phyloP scores from a whole-genome alignment of 2,797 vertebrate species.

The Spheniscus humboldti region DNA sequence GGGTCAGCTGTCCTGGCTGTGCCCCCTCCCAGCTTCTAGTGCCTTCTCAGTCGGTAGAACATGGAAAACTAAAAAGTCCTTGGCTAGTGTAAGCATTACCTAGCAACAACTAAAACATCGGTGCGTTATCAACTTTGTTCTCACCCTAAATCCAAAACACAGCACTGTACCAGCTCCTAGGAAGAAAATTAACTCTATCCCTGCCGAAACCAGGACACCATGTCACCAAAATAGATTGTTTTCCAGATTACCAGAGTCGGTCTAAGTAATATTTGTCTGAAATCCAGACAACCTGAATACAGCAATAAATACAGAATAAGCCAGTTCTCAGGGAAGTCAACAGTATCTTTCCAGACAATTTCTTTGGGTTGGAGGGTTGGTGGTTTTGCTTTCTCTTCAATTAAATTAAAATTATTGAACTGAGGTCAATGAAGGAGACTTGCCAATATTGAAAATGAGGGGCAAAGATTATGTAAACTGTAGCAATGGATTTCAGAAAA shows the following conservation, averaged over 20 bases:
- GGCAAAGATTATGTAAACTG: neutral
- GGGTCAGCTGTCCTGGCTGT: too few relatives aligned
- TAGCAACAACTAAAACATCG: too few relatives aligned
- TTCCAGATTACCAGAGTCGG: neutral
- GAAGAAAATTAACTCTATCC: too few relatives aligned
- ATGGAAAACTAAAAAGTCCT: too few relatives aligned
- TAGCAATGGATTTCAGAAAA: neutral
- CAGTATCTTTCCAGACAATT: neutral
- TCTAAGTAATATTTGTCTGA: neutral
- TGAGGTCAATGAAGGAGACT: neutral
- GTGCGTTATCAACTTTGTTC: too few relatives aligned
- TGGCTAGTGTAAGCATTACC: too few relatives aligned
- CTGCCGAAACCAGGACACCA: too few relatives aligned
- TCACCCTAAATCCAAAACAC: too few relatives aligned
- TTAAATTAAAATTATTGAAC: neutral
- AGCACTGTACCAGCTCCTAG: too few relatives aligned
- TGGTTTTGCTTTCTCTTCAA: neutral
- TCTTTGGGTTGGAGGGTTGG: neutral
- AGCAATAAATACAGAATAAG: neutral
- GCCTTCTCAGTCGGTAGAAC: too few relatives aligned
- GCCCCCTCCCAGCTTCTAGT: too few relatives aligned
- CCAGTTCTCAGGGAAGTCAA: neutral
- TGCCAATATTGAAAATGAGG: neutral
- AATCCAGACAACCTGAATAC: neutral
- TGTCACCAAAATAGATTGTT: neutral